Evolutionary conservation across 2,113 vertebrate genomes (phyloP).

Genomic region (human (Homo sapiens)): DNA sequence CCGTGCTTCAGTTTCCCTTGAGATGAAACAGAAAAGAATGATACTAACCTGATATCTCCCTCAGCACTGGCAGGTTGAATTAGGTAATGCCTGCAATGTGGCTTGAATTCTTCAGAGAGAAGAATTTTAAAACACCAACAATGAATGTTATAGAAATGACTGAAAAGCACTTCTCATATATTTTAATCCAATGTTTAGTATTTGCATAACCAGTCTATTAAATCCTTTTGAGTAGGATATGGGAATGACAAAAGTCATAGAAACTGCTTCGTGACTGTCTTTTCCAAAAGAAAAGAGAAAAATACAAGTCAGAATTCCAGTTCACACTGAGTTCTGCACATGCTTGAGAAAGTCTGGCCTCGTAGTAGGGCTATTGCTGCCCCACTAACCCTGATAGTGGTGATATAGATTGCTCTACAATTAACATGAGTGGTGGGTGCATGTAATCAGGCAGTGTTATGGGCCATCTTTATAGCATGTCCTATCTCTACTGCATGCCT

Average conservation of each 20-base stretch:
- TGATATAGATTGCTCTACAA: not conserved
- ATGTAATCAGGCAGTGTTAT: not conserved
- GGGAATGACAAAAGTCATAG: not conserved
- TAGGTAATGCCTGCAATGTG: not conserved
- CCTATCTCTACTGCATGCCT: not conserved
- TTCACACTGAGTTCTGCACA: not conserved
- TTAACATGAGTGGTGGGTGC: not conserved
- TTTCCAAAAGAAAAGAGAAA: slow-evolving; percentile 36
- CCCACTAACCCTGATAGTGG: not conserved
- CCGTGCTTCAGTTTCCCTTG: not conserved
- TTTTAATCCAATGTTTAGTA: slow-evolving; percentile 22
- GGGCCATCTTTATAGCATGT: not conserved
- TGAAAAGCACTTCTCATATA: slow-evolving; percentile 17
- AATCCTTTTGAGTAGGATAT: not conserved
- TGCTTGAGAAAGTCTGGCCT: not conserved
- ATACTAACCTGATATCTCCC: not conserved
- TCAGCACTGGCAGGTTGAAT: not conserved
- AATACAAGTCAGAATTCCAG: not conserved
- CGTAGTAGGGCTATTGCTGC: not conserved
- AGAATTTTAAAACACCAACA: slow-evolving; percentile 16
- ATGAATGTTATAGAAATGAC: slow-evolving; percentile 11
- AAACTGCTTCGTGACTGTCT: not conserved
- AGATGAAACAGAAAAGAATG: slow-evolving; percentile 22
- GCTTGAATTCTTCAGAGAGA: slow-evolving; percentile 12
- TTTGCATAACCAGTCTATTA: slow-evolving; percentile 24